Percentiles rank a stretch among this genome's conserved stretches.
phyloP scores from a whole-genome alignment of 2,113 vertebrate genomes.

The Nannobrachium achirus region DNA sequence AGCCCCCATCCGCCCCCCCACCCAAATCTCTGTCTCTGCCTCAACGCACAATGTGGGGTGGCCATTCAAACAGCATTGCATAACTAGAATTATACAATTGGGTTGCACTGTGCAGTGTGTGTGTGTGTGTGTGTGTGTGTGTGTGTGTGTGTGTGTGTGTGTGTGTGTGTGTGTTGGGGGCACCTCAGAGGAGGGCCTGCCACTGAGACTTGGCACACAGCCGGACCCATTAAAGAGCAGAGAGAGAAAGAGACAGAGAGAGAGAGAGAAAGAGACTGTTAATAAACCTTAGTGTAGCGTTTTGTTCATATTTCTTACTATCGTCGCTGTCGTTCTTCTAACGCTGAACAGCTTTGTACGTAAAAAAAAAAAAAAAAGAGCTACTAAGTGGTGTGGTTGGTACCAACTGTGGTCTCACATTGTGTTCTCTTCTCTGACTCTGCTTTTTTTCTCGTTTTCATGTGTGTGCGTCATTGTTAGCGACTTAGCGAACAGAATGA shows the following conservation, averaged over 20 bases:
- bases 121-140: constrained; percentile 42
- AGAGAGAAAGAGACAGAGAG: constrained; percentile 14
- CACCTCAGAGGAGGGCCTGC: constrained; percentile 54
- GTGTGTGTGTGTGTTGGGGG: constrained; percentile 25
- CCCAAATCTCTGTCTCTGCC: constrained; percentile 41
- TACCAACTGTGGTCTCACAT: no score
- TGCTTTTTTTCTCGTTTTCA: no score
- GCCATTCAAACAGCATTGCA: constrained; percentile 68
- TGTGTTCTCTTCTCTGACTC: no score
- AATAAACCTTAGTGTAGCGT: no score
- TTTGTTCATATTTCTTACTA: no score
- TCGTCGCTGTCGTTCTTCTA: no score
- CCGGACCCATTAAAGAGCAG: constrained; percentile 48
- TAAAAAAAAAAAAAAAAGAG: no score
- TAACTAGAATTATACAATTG: constrained; percentile 74
- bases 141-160: constrained; percentile 41
- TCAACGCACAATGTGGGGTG: constrained; percentile 61
- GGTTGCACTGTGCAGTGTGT: constrained; percentile 61
- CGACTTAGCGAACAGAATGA: no score
- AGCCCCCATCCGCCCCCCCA: background rate
- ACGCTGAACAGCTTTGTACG: no score
- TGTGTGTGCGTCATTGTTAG: no score
- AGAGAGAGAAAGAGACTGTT: constrained; percentile 6
- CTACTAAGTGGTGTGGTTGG: no score
- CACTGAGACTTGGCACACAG: constrained; percentile 61